Conservation (phyloP, 2,888 invertebrate species). For the Anagyrus pseudococci region DNA sequence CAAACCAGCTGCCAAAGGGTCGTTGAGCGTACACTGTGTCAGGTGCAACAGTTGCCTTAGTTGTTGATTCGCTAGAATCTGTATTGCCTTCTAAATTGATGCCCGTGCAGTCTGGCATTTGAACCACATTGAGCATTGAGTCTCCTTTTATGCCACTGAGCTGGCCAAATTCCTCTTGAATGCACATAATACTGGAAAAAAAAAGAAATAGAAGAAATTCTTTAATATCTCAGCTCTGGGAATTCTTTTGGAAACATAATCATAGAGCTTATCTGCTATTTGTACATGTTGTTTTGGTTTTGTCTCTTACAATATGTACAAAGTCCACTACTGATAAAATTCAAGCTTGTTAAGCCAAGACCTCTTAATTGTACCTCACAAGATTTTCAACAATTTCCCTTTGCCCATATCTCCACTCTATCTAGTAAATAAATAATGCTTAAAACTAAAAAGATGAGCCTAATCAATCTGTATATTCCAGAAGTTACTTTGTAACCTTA, state of each 20-base stretch:
- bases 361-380: no score
- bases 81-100: conserved; percentile 52
- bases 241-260: neutral
- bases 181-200: conserved; percentile 68
- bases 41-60: conserved; percentile 51
- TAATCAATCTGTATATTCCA: no score
- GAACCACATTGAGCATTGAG: conserved; percentile 49
- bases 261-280: neutral
- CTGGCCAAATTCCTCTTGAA: conserved; percentile 70
- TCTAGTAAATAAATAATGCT: no score
- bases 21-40: conserved; percentile 63
- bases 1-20: conserved; percentile 72
- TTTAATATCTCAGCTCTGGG: neutral
- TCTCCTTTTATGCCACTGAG: conserved; percentile 58
- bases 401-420: no score
- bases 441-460: no score
- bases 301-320: no score
- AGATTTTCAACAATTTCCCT: no score
- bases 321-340: neutral
- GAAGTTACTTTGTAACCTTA: no score
- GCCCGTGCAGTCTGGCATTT: conserved; percentile 49
- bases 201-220: neutral
- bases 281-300: neutral
- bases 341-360: neutral
- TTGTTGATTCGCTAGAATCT: conserved; percentile 53